Base-by-base conservation (phyloP, 2,888 invertebrate genomes). In the Folsomia manolachei region DNA sequence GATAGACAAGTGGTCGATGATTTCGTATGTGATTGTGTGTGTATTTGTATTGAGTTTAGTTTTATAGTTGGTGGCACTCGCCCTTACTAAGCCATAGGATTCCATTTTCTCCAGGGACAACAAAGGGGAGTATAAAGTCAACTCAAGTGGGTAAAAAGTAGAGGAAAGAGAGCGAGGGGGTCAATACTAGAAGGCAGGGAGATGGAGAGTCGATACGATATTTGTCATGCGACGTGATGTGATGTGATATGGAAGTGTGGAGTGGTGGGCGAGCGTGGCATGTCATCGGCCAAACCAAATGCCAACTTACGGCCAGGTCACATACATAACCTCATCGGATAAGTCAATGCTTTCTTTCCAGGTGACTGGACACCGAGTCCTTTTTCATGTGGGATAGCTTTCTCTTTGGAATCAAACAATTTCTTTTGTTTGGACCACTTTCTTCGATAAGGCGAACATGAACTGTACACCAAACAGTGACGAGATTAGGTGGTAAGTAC, bases 181-280 rank as follows among this genome's bases (percentile, higher is more conserved):
- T 9, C 51, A 9, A 21, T 9, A 14, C 39, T 39, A 4, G 39
- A 39, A 39, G n/a, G 56, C n/a, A 56, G n/a, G 7, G 56, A 56
- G 56, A 56, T 56, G 56, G 56, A 56, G 4, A 56, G 51, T 9
- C 56, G 56, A 56, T 56, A 56, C 11, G 56, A 7, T 19, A 56
- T 56, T 56, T 56, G 56, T 56, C 56, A 56, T 56, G 56, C 56
- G 56, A 56, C 56, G 56, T 18, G 51, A 9, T 14, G 39, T 39
- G 39, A 39, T 39, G 39, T 39, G 39, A 39, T 39, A 39, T 39
- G 39, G 39, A 39, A 39, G 39, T 39, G 39, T 39, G 39, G 39
- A 39, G 39, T 39, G 39, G 39, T 39, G 39, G 39, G 39, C 14
- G 39, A 39, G 39, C 14, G 39, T 39, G 39, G 39, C 39, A 39